These are phyloP conservation scores for Calidris pugnax DNA, from an alignment of 2,113 vertebrate species.

Conservation along the genomic window DNA sequence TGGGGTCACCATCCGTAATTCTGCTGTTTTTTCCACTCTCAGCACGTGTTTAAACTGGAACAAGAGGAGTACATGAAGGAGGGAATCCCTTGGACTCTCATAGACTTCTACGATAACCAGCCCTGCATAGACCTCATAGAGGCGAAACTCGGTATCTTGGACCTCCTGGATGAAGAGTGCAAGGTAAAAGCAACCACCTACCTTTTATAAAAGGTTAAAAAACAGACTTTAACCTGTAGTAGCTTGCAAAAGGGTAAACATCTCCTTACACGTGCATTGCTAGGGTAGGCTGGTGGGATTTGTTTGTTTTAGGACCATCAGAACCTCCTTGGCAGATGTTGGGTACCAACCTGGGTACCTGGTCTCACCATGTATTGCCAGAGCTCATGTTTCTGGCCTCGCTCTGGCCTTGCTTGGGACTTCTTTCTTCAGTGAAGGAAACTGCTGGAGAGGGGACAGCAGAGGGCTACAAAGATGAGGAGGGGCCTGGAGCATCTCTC, in stretches of 20 bases:
- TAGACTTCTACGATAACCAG: conserved; percentile 95
- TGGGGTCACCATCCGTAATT: not conserved
- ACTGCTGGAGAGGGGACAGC: no score
- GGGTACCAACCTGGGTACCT: no score
- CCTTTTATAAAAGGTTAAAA: not conserved
- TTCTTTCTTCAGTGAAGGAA: no score
- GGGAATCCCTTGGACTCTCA: conserved; percentile 93
- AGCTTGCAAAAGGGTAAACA: not conserved
- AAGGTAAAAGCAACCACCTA: conserved; percentile 74
- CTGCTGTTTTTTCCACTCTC: not conserved
- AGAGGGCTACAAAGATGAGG: no score
- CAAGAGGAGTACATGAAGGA: conserved; percentile 98
- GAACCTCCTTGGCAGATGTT: not conserved
- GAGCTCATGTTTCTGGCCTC: not conserved
- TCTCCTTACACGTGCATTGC: fast-evolving
- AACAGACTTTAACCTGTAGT: not conserved
- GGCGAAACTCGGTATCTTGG: conserved; percentile 90
- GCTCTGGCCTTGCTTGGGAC: not conserved
- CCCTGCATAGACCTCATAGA: conserved; percentile 96
- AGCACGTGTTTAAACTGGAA: conserved; percentile 97
- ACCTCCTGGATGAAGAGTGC: conserved; percentile 95
- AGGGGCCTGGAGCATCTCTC: no score
- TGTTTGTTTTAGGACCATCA: not conserved
- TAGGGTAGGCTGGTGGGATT: not conserved
- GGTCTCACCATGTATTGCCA: not conserved